A percentile compares a stretch with the other conserved stretches of the same genome.
phyloP scores from a whole-genome alignment of 92 coral and sea anemone species.

The Palythoa caribaeorum region DNA sequence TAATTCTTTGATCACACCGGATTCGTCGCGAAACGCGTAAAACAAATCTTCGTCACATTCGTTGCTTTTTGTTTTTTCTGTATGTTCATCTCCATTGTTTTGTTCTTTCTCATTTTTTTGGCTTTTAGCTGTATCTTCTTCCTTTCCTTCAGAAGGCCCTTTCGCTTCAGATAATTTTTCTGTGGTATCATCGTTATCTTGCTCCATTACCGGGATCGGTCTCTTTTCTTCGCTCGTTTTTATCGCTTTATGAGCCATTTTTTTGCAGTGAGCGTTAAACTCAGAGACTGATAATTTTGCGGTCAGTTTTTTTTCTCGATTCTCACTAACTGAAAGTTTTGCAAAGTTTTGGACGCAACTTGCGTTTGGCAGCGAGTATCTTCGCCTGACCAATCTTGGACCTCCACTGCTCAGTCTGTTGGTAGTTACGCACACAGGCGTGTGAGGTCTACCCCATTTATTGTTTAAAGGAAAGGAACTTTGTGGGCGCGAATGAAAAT shows the following conservation, averaged over 20 bases:
- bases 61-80: not conserved
- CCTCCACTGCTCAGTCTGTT: not conserved
- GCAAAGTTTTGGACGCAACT: not conserved
- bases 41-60: not conserved
- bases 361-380: constrained; percentile 18
- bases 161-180: not conserved
- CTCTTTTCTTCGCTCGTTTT: not conserved
- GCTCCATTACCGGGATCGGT: not conserved
- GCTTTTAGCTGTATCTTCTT: not conserved
- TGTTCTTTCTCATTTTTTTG: not conserved
- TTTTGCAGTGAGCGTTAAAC: not conserved
- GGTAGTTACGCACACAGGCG: not conserved
- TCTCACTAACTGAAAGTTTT: constrained; percentile 13
- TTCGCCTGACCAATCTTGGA: not conserved
- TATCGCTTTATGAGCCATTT: no score
- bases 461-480: not conserved
- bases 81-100: not conserved
- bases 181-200: not conserved
- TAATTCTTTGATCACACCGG: not conserved
- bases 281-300: constrained; percentile 16
- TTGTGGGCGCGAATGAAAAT: not conserved
- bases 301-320: not conserved
- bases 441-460: not conserved
- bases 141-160: not conserved
- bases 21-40: not conserved